Evolutionary conservation across 2,113 vertebrate species (phyloP), one percentile per base, ranked within the genome.

Genomic region (Nanger granti): DNA sequence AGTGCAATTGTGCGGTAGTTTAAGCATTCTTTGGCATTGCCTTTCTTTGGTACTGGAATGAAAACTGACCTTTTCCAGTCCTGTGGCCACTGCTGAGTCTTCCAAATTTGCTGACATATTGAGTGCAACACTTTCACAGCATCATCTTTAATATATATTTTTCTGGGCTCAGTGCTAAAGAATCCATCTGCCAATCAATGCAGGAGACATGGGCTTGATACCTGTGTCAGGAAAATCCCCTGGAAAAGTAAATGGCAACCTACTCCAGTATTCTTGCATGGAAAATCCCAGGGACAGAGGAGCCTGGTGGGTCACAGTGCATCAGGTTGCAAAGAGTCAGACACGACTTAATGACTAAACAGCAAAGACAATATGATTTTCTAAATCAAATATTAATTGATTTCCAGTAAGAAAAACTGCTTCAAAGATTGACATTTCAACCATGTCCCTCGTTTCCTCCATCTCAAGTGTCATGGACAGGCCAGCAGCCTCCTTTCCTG

Each of bases 371-470:
- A 47, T 31, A 31, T 41, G 37, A 34, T 82, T 96, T 92, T 93
- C 54, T 41, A 95, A 97, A 60, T 62, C 29, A 73, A 76, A 90
- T 59, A 55, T 5, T 64, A 66, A 52, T 90, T 95, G 80, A 85
- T 96, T 73, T 94, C 2, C 6, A 95, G 90, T 80, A 85, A 93
- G 54, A 62, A 95, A 97, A 64, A 73, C 4, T 17, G 26, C 76
- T 96, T 95, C 57, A 79, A 37, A 93, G 44, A 59, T 0, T 29
- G 29, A 66, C 57, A 55, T 76, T 55, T 60, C 44, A 37, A 79
- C 9, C 47, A 34, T 17, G 44, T 57, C 80, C 76, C 79, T 28
- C 0, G 0, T 22, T 62, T 86, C 76, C 57, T 95, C 73, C 4
- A 29, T 28, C 73, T 54, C 66, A 5, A 0, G 3, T 41, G 49